Base-by-base conservation (phyloP, 2,797 vertebrate species). In the Remorina albescens region DNA sequence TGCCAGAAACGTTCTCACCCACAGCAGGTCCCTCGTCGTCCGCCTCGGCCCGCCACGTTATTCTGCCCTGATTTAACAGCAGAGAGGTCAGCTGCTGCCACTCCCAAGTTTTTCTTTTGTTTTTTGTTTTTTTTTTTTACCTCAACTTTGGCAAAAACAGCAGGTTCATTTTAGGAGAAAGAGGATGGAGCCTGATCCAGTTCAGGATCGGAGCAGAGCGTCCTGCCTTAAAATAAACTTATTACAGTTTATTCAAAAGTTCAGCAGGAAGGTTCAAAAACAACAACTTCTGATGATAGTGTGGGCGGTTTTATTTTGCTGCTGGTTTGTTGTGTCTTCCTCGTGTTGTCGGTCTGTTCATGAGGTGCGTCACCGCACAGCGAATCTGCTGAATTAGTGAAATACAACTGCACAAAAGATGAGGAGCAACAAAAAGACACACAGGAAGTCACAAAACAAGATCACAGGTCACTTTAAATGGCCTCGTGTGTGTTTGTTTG, bases 1-100 rank as follows among this genome's bases (percentile, higher is more conserved):
- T n/a, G n/a, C n/a, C n/a, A n/a, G n/a, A n/a, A n/a, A n/a, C n/a
- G n/a, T n/a, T n/a, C n/a, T n/a, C n/a, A n/a, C n/a, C n/a, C n/a
- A n/a, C n/a, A n/a, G n/a, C n/a, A 32, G 62, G 60, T 5, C 55
- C 67, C 59, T 50, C 11, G 0, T n/a, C n/a, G n/a, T n/a, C 62
- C 77, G 28, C 51, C 34, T 13, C 55, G 44, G 51, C 51, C 72
- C 55, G 21, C 64, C 59, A 58, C 42, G 76, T 81, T 67, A 67
- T 81, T 86, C 72, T 89, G 65, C 71, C 66, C 81, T 73, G 74
- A 71, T 85, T 76, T 77, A 36, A 72, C 61, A 47, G 1, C 13
- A 41, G 19, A 59, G 49, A 47, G 32, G 55, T 83, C 72, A 60
- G 57, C 56, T 66, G 39, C 3, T 66, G 15, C n/a, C 15, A 41